Percentiles rank a stretch among this genome's conserved stretches.
These are phyloP conservation scores for Falco punctatus DNA, from an alignment of 2,113 vertebrate genomes.

Conservation along the genomic window DNA sequence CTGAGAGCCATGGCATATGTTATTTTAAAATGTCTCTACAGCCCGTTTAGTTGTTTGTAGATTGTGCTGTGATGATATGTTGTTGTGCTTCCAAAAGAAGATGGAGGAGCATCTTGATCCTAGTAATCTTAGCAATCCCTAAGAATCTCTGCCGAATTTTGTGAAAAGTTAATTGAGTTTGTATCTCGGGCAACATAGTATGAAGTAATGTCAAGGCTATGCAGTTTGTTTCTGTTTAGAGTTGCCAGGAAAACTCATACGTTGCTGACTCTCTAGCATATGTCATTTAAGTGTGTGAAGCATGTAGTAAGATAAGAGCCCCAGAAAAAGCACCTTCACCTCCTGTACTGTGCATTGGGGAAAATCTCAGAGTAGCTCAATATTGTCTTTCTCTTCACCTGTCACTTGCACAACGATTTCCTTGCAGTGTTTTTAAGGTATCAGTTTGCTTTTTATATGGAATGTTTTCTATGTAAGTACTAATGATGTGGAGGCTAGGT, in stretches of 20 bases:
- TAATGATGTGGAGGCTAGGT: neutral
- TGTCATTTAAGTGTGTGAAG: slow-evolving; percentile 67
- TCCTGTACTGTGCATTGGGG: neutral
- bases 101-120: neutral
- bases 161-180: slow-evolving; percentile 59
- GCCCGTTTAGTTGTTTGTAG: neutral
- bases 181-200: slow-evolving; percentile 54
- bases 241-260: slow-evolving; percentile 56
- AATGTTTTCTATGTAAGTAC: neutral
- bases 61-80: neutral
- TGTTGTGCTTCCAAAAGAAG: neutral
- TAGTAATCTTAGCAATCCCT: neutral
- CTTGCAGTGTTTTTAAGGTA: neutral
- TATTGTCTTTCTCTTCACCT: neutral
- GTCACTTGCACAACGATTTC: neutral
- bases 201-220: slow-evolving; percentile 50
- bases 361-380: neutral
- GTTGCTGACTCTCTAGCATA: slow-evolving; percentile 59
- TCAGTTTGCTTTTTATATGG: neutral
- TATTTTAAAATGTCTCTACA: neutral
- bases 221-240: slow-evolving; percentile 37
- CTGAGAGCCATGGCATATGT: neutral
- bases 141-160: neutral
- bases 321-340: neutral
- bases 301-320: slow-evolving; percentile 64